Evolutionary conservation across 1,140 invertebrate genomes (phyloP), one percentile per base, ranked within the genome.

Genomic region (Ectropis grisescens): DNA sequence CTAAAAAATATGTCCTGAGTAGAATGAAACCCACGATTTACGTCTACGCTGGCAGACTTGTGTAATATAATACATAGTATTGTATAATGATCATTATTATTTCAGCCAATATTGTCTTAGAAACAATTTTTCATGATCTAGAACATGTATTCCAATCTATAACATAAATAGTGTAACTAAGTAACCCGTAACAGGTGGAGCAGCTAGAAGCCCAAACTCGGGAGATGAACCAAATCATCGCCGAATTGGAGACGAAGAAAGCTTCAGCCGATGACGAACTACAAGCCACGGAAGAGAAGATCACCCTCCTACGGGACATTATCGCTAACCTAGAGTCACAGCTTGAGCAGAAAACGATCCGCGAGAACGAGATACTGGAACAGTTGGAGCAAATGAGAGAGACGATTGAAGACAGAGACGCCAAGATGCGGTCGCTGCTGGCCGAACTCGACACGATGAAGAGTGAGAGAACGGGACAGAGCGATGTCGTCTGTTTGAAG

Each of bases 251-350:
- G 44, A 56, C 78, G 0, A 85, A 85, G 26, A 87, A 86, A 45
- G 72, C 83, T 0, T 83, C 85, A 27, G 53, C 86, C 0, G 89
- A 93, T 53, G 71, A 71, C 0, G 90, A 93, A 41, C 65, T 90
- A 0, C 89, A 91, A 62, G 85, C 85, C 1, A 86, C 89, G 0
- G 81, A 89, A 9, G 89, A 91, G 6, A 93, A 93, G 61, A 87
- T 93, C 11, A 82, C 83, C 37, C 81, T 90, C 4, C 69, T 93
- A 2, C 82, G 91, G 16, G 90, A 94, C 22, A 90, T 93, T 29
- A 92, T 95, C 25, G 66, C 81, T 1, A 90, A 92, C 40, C 66
- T 93, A 15, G 92, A 94, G 53, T 78, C 72, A 5, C 89, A 93
- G 45, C 59, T 93, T 1, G 88, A 90, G 48, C 66, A 71, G 4